These are phyloP conservation scores for Tapirus terrestris DNA, from an alignment of 2,113 vertebrate genomes.

Conservation along the genomic window DNA sequence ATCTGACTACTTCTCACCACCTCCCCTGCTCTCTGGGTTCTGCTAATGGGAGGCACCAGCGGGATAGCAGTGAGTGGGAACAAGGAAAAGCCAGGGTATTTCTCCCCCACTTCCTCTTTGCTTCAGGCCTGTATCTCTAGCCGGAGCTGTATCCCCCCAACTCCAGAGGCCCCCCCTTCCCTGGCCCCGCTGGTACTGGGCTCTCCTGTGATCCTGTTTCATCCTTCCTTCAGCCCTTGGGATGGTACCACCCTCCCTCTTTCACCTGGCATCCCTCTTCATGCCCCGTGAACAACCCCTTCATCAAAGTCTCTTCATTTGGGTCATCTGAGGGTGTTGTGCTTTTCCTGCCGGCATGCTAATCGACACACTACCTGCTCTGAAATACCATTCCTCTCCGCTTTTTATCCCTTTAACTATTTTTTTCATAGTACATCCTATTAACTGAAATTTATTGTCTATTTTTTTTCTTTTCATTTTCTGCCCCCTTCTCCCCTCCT, in stretches of 20 bases:
- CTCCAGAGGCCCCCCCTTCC: neutral
- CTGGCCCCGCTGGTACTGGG: neutral
- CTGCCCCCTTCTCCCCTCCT: neutral
- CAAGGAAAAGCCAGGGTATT: neutral
- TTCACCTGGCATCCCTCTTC: neutral
- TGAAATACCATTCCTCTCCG: neutral
- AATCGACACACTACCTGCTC: neutral
- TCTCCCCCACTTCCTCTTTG: neutral
- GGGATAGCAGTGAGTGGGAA: neutral
- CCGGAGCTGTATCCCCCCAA: rapidly evolving
- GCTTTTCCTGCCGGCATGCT: neutral
- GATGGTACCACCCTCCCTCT: neutral
- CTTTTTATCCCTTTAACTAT: neutral
- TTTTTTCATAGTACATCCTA: neutral
- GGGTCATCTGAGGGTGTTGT: neutral
- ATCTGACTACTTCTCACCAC: neutral
- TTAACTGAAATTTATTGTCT: neutral
- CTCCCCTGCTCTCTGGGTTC: neutral
- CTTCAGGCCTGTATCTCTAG: neutral
- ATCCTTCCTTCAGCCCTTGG: neutral
- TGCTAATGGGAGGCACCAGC: neutral
- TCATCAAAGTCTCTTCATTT: neutral
- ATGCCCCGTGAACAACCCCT: neutral
- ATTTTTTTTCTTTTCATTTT: neutral
- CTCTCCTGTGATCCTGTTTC: neutral